Evolutionary conservation across 2,888 invertebrate genomes (phyloP), one percentile per base, ranked within the genome.

Genomic region (Chymomyza caudatula): DNA sequence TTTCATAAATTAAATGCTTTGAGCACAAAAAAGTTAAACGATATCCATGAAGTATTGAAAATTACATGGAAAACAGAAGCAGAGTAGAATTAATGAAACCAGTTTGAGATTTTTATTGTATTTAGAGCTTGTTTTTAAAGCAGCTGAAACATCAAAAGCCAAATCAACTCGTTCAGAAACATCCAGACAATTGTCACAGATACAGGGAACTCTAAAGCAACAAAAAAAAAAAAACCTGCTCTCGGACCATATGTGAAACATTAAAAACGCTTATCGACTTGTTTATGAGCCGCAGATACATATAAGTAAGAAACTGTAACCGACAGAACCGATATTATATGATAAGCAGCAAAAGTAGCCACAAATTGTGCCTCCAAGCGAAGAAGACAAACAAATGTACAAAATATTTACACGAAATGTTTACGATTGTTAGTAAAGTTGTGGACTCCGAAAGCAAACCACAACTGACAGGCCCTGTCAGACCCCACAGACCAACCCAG

Each of bases 91-190:
- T 71, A 71, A 67, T 67, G 67, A 78, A 80, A 80, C 84, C 78
- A 57, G 84, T 81, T 80, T 68, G 44, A n/a, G 2, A n/a, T 78
- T 82, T 72, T 67, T 71, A 47, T 77, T 79, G 82, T 79, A 69
- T 82, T 80, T 70, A 73, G 74, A 66, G 67, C 69, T 71, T 74
- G 81, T 78, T 71, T 80, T 83, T 84, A 80, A 80, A 81, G 81
- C 73, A 77, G 78, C 78, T 73, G 73, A 80, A 70, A 20, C 17
- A 20, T 13, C 51, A 20, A 20, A 11, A 68, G 68, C 68, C 63
- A 73, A 52, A 53, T 13, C 51, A 51, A 53, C n/a, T 53, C 25
- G 2, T 3, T 22, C 13, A 53, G 3, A 23, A 22, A 53, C 23
- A 53, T 29, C n/a, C 13, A 51, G 5, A 51, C 51, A 51, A 22